Percentiles rank a stretch among this genome's conserved stretches.
Evolutionary conservation across 2,797 vertebrate genomes (phyloP).

Genomic region (Australoheros facetus): DNA sequence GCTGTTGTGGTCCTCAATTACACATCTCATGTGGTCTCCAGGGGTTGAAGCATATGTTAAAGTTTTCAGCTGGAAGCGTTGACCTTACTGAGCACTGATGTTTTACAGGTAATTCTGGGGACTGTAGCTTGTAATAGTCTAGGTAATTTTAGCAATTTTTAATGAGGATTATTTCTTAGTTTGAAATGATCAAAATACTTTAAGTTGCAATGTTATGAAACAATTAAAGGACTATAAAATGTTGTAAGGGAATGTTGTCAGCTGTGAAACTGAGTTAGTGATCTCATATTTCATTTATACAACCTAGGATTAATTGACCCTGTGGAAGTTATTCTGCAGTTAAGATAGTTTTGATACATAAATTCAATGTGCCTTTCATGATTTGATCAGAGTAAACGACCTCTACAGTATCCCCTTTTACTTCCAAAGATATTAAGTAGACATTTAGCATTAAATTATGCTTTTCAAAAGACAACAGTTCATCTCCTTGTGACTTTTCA

Average conservation of each 20-base stretch:
- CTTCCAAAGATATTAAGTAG: background rate
- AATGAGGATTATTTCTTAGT: background rate
- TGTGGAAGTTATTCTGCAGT: conserved; percentile 3
- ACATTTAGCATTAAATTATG: background rate
- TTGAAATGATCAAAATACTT: background rate
- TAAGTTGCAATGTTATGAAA: background rate
- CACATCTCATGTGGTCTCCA: conserved; percentile 61
- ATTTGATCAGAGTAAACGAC: conserved; percentile 5
- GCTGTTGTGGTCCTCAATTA: conserved; percentile 62
- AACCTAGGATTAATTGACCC: conserved; percentile 5
- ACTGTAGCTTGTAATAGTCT: background rate
- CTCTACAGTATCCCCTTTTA: background rate
- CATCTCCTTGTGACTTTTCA: background rate
- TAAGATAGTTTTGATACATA: conserved; percentile 7
- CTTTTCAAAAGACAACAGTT: background rate
- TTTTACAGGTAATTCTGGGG: conserved; percentile 44
- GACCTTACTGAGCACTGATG: conserved; percentile 44
- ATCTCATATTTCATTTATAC: conserved; percentile 4
- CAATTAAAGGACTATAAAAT: background rate
- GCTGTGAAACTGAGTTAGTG: conserved; percentile 19
- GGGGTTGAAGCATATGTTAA: conserved; percentile 64
- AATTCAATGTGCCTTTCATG: background rate
- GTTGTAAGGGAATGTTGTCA: background rate
- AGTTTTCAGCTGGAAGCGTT: conserved; percentile 34
- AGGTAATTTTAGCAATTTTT: conserved; percentile 9